A percentile compares a stretch with the other conserved stretches of the same genome.
These are phyloP conservation scores for Cryptoblepharus egeriae DNA, from an alignment of 2,797 vertebrate genomes.

Conservation along the genomic window DNA sequence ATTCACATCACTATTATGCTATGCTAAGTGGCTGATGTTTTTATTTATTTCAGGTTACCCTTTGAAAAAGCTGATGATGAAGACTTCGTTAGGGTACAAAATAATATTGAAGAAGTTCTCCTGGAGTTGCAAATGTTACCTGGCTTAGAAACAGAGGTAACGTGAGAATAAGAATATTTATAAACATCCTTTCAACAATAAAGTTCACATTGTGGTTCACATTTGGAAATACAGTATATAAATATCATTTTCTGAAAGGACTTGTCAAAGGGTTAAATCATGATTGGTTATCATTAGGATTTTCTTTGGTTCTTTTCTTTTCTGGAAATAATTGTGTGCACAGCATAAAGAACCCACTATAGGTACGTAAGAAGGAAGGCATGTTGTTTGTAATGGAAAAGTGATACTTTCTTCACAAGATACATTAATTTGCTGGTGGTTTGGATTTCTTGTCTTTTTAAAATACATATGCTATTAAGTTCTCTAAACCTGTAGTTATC, in stretches of 20 bases:
- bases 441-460: slow-evolving; percentile 1
- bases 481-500: not conserved
- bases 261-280: not conserved
- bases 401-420: not conserved
- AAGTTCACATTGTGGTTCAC: too few species aligned
- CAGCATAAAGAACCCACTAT: not conserved
- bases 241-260: not conserved
- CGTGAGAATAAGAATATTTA: not conserved
- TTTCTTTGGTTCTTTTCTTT: not conserved
- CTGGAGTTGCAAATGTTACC: slow-evolving; percentile 84
- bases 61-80: slow-evolving; percentile 83
- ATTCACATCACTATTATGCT: accelerated
- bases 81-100: slow-evolving; percentile 84
- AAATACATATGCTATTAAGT: not conserved
- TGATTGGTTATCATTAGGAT: too few species aligned
- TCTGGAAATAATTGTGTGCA: not conserved
- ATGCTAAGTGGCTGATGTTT: slow-evolving; percentile 4
- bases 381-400: not conserved
- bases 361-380: not conserved
- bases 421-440: not conserved
- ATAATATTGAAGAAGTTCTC: slow-evolving; percentile 86
- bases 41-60: slow-evolving; percentile 69
- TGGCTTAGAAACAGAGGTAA: slow-evolving; percentile 80
- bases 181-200: too few species aligned
- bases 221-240: too few species aligned